Conservation (phyloP, 2,888 invertebrate genomes). For the Oscheius sp. region DNA sequence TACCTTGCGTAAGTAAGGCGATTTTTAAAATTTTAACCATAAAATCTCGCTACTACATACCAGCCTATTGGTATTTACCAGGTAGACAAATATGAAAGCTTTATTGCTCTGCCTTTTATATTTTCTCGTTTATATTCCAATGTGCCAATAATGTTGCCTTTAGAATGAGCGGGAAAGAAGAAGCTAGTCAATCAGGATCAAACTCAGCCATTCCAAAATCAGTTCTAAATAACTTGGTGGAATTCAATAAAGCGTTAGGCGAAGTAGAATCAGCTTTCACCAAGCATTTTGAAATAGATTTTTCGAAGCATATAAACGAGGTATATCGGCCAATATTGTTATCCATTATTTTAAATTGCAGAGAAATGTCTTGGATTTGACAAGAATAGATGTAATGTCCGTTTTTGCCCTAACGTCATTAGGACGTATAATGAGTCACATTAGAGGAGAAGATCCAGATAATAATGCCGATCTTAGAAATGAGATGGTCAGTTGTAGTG, state of each 20-base stretch:
- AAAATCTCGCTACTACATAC: too few species aligned
- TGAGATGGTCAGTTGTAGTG: slow-evolving; percentile 26
- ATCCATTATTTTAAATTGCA: neutral
- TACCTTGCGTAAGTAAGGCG: too few species aligned
- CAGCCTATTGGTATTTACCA: neutral
- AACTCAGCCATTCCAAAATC: slow-evolving; percentile 15
- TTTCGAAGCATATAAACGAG: slow-evolving; percentile 24
- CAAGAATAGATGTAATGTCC: slow-evolving; percentile 28
- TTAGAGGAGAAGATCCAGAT: slow-evolving; percentile 28
- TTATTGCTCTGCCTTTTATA: too few species aligned
- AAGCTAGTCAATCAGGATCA: neutral
- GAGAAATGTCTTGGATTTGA: slow-evolving; percentile 22
- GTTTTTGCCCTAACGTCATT: slow-evolving; percentile 18
- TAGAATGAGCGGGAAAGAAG: neutral
- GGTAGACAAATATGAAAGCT: neutral
- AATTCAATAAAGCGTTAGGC: slow-evolving; percentile 27
- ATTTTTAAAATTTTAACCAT: too few species aligned
- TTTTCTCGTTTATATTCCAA: too few species aligned
- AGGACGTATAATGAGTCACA: slow-evolving; percentile 2
- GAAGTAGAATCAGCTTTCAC: slow-evolving; percentile 11
- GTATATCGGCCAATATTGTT: slow-evolving; percentile 6
- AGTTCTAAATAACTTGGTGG: slow-evolving; percentile 11
- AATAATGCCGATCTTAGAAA: neutral
- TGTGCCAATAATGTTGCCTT: neutral
- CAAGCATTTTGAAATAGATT: slow-evolving; percentile 16